Evolutionary conservation across 2,797 vertebrate genomes (phyloP).

Genomic region (Simalia tracyae): DNA sequence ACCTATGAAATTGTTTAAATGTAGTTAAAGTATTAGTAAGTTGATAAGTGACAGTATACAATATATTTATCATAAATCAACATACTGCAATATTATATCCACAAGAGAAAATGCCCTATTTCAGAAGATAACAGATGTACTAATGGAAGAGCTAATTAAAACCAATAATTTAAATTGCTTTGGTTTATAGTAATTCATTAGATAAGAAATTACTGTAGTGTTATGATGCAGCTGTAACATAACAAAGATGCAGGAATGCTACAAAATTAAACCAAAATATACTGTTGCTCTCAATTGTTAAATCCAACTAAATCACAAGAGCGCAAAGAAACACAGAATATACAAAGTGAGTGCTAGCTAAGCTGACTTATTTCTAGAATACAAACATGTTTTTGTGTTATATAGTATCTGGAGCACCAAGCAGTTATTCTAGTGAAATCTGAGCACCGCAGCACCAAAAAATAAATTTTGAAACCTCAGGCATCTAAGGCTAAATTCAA

Average conservation of each 20-base stretch:
- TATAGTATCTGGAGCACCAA: constrained; percentile 27
- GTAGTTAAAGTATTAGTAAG: not conserved
- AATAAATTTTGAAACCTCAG: constrained; percentile 13
- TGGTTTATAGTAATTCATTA: constrained; percentile 2
- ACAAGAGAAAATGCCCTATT: constrained; percentile 5
- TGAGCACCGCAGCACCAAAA: not conserved
- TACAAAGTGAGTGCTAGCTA: not conserved
- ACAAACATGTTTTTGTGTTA: constrained; percentile 18
- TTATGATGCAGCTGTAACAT: not conserved
- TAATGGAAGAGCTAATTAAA: not conserved
- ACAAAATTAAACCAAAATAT: constrained; percentile 18
- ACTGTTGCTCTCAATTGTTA: constrained; percentile 18
- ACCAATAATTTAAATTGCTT: constrained; percentile 8
- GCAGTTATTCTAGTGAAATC: not conserved
- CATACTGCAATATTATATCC: not conserved
- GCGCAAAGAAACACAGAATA: constrained; percentile 30
- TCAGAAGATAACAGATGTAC: not conserved
- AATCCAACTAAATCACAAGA: constrained; percentile 44
- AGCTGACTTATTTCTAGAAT: constrained; percentile 17
- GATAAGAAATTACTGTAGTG: not conserved
- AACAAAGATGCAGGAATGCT: not conserved
- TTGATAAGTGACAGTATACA: not conserved
- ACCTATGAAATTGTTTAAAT: not conserved
- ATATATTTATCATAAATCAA: not conserved
- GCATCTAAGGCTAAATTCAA: not conserved